Evolutionary conservation across 2,797 vertebrate genomes (phyloP), one percentile per base, ranked within the genome.

Genomic region (Heterohyrax brucei): DNA sequence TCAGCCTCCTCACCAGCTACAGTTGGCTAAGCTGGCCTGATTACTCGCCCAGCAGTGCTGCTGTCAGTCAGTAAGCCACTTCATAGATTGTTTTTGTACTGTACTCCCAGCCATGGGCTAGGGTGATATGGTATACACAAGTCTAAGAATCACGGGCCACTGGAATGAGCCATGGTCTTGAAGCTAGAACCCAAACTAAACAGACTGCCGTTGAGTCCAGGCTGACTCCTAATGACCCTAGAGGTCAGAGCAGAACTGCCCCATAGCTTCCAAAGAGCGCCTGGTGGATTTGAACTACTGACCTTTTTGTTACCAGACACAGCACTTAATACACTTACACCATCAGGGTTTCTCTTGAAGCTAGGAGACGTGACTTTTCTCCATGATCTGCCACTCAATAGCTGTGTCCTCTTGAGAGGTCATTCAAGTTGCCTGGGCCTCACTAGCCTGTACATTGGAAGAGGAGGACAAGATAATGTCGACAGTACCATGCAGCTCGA

Each of bases 401-500:
- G 39, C 12, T 75, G 0, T 89, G 12, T 72, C 64, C 59, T 80
- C n/a, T 83, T 5, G 0, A 22, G 50, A 76, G 61, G 24, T 73
- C 21, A 21, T 16, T 30, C 89, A 59, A 48, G 3, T 1, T 14
- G n/a, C 44, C 48, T 21, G 33, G 22, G 59, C 26, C 59, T 75
- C 68, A 16, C 39, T 53, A 13, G 5, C 13, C 79, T 83, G 1
- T 14, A 4, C 53, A 16, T 24, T 33, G 8, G 73, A 93, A 22
- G 46, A 79, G 10, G 30, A 16, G 2, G 66, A 76, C 28, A 24
- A 6, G 48, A 75, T 1, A 12, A 26, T 16, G 10, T 75, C 80
- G 13, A 3, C 0, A 1, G 56, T 1, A 30, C 19, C 56, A 48
- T 33, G 3, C 12, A 53, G 48, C n/a, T 82, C 19, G 59, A 16